Evolutionary conservation across 2,888 invertebrate genomes (phyloP).

Genomic region (Drosophila cracens): DNA sequence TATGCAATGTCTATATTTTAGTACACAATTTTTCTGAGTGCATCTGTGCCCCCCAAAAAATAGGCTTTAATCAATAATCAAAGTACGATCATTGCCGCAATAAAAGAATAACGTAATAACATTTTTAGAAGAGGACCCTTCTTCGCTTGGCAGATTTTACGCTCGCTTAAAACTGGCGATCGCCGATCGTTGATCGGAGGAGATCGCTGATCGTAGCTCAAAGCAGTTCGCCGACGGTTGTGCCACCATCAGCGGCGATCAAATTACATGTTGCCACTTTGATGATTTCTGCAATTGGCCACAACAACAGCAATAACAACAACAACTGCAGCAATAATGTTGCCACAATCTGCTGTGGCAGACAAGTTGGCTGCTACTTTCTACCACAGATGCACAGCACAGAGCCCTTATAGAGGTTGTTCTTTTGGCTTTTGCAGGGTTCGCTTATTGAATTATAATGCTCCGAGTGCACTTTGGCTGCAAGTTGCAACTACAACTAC

Average conservation of each 20-base stretch:
- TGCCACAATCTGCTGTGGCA: conserved; percentile 41
- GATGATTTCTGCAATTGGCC: conserved; percentile 79
- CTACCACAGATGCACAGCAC: conserved; percentile 41
- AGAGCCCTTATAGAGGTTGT: conserved; percentile 45
- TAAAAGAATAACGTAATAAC: conserved; percentile 62
- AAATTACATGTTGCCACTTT: conserved; percentile 76
- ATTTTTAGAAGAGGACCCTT: conserved; percentile 36
- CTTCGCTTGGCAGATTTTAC: conserved; percentile 63
- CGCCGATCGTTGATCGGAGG: conserved; percentile 21
- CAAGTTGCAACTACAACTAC: conserved; percentile 27
- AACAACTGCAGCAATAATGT: conserved; percentile 15
- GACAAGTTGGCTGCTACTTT: conserved; percentile 72
- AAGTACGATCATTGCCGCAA: conserved; percentile 48
- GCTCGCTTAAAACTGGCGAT: conserved; percentile 71
- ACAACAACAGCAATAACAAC: conserved; percentile 56
- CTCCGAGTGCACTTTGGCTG: conserved; percentile 50
- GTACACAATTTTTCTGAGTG: neutral
- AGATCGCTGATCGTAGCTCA: conserved; percentile 48
- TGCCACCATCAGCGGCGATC: conserved; percentile 61
- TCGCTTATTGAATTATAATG: conserved; percentile 77
- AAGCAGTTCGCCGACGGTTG: conserved; percentile 66
- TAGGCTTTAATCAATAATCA: conserved; percentile 65
- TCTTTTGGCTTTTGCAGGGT: conserved; percentile 17
- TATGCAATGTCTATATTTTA: neutral
- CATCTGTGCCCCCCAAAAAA: neutral